Conservation (phyloP, 2,797 vertebrate species). For the Bufotes viridis region DNA sequence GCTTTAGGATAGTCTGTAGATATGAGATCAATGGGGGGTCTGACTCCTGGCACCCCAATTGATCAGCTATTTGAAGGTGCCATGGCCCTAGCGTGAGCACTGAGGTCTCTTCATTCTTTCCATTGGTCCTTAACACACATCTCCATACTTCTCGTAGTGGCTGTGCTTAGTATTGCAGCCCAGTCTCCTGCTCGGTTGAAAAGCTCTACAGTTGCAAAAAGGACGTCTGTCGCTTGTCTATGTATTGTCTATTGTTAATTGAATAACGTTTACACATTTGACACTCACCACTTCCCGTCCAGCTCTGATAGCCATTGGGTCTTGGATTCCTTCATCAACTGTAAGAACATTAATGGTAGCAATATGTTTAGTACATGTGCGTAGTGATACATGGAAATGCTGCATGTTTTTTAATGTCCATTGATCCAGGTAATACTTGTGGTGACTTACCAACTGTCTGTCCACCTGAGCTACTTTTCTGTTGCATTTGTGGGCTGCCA, state of each 20-base stretch:
- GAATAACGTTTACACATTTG: background rate
- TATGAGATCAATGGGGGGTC: no score
- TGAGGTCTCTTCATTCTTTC: no score
- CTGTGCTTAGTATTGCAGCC: no score
- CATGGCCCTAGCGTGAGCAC: no score
- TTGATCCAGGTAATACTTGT: background rate
- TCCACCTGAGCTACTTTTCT: background rate
- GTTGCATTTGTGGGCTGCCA: constrained; percentile 22
- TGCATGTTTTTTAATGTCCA: background rate
- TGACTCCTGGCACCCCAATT: no score
- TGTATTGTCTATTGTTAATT: background rate
- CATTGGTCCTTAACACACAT: no score
- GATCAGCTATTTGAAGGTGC: no score
- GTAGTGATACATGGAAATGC: background rate
- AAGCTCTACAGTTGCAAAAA: background rate
- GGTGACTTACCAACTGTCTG: constrained; percentile 17
- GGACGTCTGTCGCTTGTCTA: background rate
- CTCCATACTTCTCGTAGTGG: no score
- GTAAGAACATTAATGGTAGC: background rate
- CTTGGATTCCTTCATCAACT: constrained; percentile 8
- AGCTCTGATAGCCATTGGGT: constrained; percentile 55
- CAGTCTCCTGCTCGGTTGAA: background rate
- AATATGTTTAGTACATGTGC: background rate
- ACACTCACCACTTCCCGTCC: constrained; percentile 71
- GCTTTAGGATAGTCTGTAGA: no score